These are phyloP conservation scores for Allolobophora icterica DNA, from an alignment of 2,888 invertebrate genomes.

Conservation along the genomic window DNA sequence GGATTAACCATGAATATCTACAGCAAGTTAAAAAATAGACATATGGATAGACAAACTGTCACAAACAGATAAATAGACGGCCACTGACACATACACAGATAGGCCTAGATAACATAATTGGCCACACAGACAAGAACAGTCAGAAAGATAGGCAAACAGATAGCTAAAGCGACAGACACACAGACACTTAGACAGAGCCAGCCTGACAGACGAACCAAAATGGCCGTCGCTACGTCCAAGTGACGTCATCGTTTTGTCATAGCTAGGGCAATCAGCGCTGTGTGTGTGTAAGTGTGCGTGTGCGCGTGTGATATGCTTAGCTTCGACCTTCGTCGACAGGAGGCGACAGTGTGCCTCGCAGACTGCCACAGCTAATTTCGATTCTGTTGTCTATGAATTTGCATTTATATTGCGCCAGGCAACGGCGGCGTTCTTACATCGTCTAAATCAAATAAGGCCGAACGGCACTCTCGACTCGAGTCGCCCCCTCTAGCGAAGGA, in stretches of 20 bases:
- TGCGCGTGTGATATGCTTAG: background rate
- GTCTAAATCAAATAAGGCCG: conserved; percentile 2
- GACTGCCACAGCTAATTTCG: background rate
- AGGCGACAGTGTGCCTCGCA: background rate
- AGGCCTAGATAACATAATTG: background rate
- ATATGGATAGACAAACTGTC: too few relatives aligned
- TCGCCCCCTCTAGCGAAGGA: background rate
- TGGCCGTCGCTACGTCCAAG: background rate
- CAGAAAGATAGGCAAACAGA: background rate
- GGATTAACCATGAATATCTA: too few relatives aligned
- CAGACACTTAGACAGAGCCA: background rate
- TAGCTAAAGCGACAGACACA: too few relatives aligned
- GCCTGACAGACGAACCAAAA: background rate
- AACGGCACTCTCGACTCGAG: conserved; percentile 14
- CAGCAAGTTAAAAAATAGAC: too few relatives aligned
- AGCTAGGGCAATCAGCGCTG: background rate
- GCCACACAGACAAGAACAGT: background rate
- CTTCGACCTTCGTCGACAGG: background rate
- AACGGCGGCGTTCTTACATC: background rate
- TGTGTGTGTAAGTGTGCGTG: too few relatives aligned
- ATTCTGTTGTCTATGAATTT: conserved; percentile 17
- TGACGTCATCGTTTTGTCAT: background rate
- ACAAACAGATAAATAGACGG: too few relatives aligned
- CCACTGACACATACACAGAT: too few relatives aligned
- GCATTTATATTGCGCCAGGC: background rate